These are phyloP conservation scores for Lomographa bimaculata DNA, from an alignment of 2,888 invertebrate genomes.

Conservation along the genomic window DNA sequence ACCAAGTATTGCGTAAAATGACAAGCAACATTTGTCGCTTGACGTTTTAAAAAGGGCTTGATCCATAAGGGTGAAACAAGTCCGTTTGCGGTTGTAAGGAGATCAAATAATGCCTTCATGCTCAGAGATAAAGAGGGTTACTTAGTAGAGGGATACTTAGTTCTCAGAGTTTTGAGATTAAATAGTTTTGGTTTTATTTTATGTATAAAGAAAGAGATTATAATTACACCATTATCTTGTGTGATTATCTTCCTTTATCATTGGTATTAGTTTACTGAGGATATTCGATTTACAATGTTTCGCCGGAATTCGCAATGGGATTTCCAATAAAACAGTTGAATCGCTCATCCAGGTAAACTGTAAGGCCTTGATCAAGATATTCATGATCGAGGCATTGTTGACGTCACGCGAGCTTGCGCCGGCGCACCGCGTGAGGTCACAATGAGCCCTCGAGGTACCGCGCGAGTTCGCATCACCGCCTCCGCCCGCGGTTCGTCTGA, in stretches of 20 bases:
- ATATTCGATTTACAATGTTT: constrained; percentile 15
- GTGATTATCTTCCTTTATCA: constrained; percentile 2
- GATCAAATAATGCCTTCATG: too few species aligned
- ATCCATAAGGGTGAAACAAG: too few species aligned
- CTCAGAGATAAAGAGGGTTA: too few species aligned
- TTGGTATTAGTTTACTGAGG: constrained; percentile 8
- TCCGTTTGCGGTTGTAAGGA: too few species aligned
- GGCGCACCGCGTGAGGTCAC: constrained; percentile 35
- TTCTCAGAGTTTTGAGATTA: too few species aligned
- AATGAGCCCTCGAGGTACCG: constrained; percentile 6
- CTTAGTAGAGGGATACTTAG: too few species aligned
- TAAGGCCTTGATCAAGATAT: constrained; percentile 14
- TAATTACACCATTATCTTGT: background rate
- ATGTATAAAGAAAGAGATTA: too few species aligned
- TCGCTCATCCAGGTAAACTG: constrained; percentile 8
- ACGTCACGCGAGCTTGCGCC: constrained; percentile 17
- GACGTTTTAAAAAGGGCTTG: too few species aligned
- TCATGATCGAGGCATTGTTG: constrained; percentile 20
- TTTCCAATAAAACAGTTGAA: constrained; percentile 22
- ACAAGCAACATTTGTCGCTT: too few species aligned
- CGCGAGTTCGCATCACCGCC: constrained; percentile 13
- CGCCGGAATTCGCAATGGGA: constrained; percentile 14
- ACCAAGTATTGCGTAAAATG: too few species aligned
- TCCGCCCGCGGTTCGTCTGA: constrained; percentile 16
- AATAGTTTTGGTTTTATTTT: too few species aligned